Conservation (phyloP, 1,140 invertebrate species). For the Goniozus legneri region DNA sequence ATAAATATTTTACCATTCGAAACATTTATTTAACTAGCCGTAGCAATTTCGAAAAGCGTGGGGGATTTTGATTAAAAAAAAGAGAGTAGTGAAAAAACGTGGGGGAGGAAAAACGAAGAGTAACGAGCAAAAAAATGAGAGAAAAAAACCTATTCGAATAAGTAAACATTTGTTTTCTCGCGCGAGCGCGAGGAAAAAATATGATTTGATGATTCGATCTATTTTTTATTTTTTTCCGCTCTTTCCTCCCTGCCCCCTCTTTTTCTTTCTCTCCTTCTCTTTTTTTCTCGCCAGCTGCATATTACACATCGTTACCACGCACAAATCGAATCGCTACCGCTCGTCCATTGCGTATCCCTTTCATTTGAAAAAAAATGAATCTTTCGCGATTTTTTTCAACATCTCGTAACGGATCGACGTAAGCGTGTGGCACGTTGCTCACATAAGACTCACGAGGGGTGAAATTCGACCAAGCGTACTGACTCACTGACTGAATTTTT, state of each 20-base stretch:
- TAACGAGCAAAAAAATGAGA: too few species aligned
- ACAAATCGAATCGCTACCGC: too few species aligned
- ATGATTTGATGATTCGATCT: not conserved
- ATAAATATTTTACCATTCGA: not conserved
- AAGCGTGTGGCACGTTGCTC: not conserved
- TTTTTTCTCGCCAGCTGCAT: too few species aligned
- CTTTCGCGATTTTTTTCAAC: not conserved
- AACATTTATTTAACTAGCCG: not conserved
- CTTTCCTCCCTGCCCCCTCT: not conserved
- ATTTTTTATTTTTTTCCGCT: not conserved
- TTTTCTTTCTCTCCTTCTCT: too few species aligned
- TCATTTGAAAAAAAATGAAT: too few species aligned
- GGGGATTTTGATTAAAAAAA: not conserved
- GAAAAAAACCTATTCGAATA: not conserved
- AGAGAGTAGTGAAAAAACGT: too few species aligned
- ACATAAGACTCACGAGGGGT: too few species aligned
- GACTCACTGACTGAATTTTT: slow-evolving; percentile 37
- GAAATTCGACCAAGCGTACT: not conserved
- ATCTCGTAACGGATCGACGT: not conserved
- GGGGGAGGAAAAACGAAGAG: too few species aligned
- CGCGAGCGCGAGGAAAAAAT: not conserved
- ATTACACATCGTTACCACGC: too few species aligned
- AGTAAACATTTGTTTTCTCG: not conserved
- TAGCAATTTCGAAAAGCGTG: not conserved
- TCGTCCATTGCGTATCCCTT: too few species aligned